Evolutionary conservation across 30 jellyfish, hydroid and myxozoan species (phyloP), one percentile per base, ranked within the genome.

Genomic region (Aurelia coerulea): DNA sequence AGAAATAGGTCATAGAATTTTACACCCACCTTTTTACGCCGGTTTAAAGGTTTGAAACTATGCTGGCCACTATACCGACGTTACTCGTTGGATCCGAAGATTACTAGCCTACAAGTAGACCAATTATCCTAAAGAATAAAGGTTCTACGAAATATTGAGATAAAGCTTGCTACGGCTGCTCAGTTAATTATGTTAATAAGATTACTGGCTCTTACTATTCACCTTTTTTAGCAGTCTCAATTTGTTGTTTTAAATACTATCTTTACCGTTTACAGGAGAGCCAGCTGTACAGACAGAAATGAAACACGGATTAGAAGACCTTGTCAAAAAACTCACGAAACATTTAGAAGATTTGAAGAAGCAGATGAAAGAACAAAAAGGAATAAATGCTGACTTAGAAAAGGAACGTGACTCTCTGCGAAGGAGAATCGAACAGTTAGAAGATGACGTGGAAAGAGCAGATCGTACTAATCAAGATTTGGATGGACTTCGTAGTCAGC

Each of bases 241-340:
- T 1, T 42, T 7, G 49, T 42, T 42, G 4, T 1, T 42, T 6
- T 3, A 42, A 6, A 6, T 76, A 15, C 11, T 41, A 15, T 35
- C 29, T 46, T 33, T 0, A 17, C 11, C 7, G 49, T 39, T 33
- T 15, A 17, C 23, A 74, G 96, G 79, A 64, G 87, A 74, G 76
- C 73, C 85, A 4, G 69, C 70, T 51, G 88, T 64, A 1, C 87
- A 77, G 52, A 16, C 39, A 9, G 88, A 73, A 34, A 85, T 62
- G 94, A 85, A 73, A 42, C 81, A 73, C 10, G 88, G 82, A 52
- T 16, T 85, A 49, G 88, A 85, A 74, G 88, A 39, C 15, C n/a
- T 65, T 58, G 88, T 85, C 56, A 56, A 76, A 35, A 77, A 67
- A 23, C 62, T 72, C 42, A 77, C 87, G n/a, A 31, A 62, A 13